These are phyloP conservation scores for Phoxinus dragarum DNA, from an alignment of 2,797 vertebrate genomes.

Conservation along the genomic window DNA sequence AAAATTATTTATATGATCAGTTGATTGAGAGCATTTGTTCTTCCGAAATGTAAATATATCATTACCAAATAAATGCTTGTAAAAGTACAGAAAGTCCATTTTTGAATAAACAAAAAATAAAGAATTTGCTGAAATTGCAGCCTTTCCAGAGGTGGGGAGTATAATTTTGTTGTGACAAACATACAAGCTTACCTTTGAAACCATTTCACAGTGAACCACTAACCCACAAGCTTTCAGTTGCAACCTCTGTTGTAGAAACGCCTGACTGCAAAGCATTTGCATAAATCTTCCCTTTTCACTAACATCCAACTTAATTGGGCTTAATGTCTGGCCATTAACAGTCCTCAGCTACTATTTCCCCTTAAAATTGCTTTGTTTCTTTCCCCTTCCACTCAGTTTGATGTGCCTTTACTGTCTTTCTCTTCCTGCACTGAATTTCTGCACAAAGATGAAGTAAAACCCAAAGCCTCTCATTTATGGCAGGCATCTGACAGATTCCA, in stretches of 20 bases:
- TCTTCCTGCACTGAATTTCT: conserved; percentile 63
- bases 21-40: neutral
- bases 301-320: conserved; percentile 60
- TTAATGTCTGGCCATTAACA: conserved; percentile 69
- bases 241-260: conserved; percentile 58
- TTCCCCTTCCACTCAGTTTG: conserved; percentile 59
- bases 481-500: conserved; percentile 63
- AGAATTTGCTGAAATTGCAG: neutral
- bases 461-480: conserved; percentile 68
- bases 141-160: neutral
- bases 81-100: neutral
- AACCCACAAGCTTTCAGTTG: neutral
- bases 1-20: too few relatives aligned
- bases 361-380: conserved; percentile 62
- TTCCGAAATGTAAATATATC: neutral
- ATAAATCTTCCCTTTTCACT: conserved; percentile 65
- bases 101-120: neutral
- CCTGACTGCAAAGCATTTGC: conserved; percentile 61
- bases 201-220: conserved; percentile 5
- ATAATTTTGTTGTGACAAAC: conserved; percentile 19
- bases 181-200: conserved; percentile 19
- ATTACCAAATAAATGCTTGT: neutral
- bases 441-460: conserved; percentile 67
- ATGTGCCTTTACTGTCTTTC: conserved; percentile 65
- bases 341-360: conserved; percentile 60